These are phyloP conservation scores for Cyrtorhinus lividipennis DNA, from an alignment of 1,140 invertebrate species.

Conservation along the genomic window DNA sequence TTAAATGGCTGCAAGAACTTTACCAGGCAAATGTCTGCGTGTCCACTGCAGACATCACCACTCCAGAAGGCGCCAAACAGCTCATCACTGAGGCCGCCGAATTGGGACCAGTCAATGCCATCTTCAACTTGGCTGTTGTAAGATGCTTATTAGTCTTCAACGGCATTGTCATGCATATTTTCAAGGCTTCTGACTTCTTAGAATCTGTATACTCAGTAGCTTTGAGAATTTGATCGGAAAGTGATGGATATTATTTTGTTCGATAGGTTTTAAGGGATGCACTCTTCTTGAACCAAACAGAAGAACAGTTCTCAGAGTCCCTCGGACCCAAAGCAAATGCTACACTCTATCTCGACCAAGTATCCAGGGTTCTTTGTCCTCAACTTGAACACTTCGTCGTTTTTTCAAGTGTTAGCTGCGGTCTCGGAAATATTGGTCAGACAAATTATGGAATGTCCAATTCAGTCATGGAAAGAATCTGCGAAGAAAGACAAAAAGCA, in stretches of 20 bases:
- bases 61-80: conserved; percentile 33
- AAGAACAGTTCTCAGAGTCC: conserved; percentile 38
- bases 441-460: conserved; percentile 72
- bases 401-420: conserved; percentile 79
- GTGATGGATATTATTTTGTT: too few relatives aligned
- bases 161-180: too few relatives aligned
- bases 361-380: conserved; percentile 41
- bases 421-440: conserved; percentile 76
- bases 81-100: conserved; percentile 41
- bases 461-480: conserved; percentile 56
- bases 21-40: conserved; percentile 38
- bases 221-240: too few relatives aligned
- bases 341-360: conserved; percentile 42
- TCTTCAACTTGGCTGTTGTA: conserved; percentile 64
- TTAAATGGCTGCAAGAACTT: conserved; percentile 36
- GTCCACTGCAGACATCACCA: conserved; percentile 33
- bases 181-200: too few relatives aligned
- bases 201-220: too few relatives aligned
- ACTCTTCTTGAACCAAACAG: conserved; percentile 45
- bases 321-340: conserved; percentile 43
- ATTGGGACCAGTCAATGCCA: conserved; percentile 51
- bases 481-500: conserved; percentile 39
- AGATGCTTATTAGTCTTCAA: too few relatives aligned
- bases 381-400: conserved; percentile 47
- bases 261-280: conserved; percentile 44